Base-by-base conservation (phyloP, 2,888 invertebrate genomes). In the Linyphia triangularis region DNA sequence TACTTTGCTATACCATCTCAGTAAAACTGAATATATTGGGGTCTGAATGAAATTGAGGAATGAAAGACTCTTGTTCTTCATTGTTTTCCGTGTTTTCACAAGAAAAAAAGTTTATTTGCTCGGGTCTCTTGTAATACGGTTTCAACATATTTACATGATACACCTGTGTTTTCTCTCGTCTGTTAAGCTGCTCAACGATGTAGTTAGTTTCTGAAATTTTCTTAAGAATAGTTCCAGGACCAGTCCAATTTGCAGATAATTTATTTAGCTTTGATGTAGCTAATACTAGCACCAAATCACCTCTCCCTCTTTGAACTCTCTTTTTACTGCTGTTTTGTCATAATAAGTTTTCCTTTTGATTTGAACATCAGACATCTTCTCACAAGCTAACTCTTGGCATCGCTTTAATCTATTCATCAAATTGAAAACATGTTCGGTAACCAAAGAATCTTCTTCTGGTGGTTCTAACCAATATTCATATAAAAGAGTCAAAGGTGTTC, bases 271-370 rank as follows among this genome's bases (percentile, higher is more conserved):
- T 37, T n/a, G n/a, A 51, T 13, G 22, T 22, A 30, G 30, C 43
- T 26, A 77, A 82, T 22, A 70, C 24, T 2, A 85, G 40, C 4
- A 85, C 78, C 10, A 28, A 24, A n/a, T 78, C n/a, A n/a, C n/a
- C 26, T 77, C 69, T 57, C 61, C 69, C 5, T 26, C n/a, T 26
- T 28, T 22, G 40, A 85, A 77, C n/a, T 77, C 59, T 33, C 84
- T 7, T 24, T 59, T 69, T 0, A 72, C 22, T 1, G 63, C 72
- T 0, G 61, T 85, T n/a, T 70, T 72, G n/a, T 82, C 72, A 28
- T 82, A 72, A 51, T 79, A 70, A 6, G 2, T 13, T 19, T 78
- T 43, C 4, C 9, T 57, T 37, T 67, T 85, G 0, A 7, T n/a
- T 13, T 57, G 7, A 0, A 5, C n/a, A 0, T 59, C 22, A 24